Base-by-base conservation (phyloP, 2,888 invertebrate genomes). In the Dynastes maya region DNA sequence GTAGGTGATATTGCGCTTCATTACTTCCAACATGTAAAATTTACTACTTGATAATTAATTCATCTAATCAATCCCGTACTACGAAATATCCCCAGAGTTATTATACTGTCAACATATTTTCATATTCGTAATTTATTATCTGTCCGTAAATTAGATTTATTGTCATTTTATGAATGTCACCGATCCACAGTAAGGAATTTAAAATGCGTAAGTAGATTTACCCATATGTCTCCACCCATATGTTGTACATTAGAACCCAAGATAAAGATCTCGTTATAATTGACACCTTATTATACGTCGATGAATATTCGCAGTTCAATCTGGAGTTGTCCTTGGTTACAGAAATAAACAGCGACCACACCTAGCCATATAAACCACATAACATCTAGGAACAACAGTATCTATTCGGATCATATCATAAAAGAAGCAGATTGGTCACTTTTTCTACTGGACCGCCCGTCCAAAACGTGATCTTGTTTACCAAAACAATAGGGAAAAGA, bases 331-430 rank as follows among this genome's bases (percentile, higher is more conserved):
- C 78, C 78, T 78, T 78, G 71, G 37, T 63, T 51, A 71, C 51
- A 72, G 61, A 78, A 78, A 78, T 78, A 78, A 61, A 72, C 63
- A 22, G n/a, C 78, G 16, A 72, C 72, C 72, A 72, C 78, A 71
- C 78, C 78, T 53, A 78, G 32, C 29, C 63, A 63, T 63, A 32
- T 63, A 63, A 29, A 49, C 49, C 29, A 63, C 32, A 63, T 32
- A 16, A 29, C 63, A 29, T 63, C 22, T 49, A 45, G 45, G 45
- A 45, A 45, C 45, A 45, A 8, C 45, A 11, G 11, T 45, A 45
- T 11, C 45, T 45, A 45, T 45, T 45, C 6, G 45, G 11, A 45
- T 45, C 2, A 2, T 45, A 11, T 11, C 45, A 45, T 45, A 45
- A 67, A 71, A 72, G 2, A 40, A 11, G 5, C 22, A 53, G 11